phyloP scores from a whole-genome alignment of 2,113 vertebrate genomes.

The Myiozetetes cayanensis region DNA sequence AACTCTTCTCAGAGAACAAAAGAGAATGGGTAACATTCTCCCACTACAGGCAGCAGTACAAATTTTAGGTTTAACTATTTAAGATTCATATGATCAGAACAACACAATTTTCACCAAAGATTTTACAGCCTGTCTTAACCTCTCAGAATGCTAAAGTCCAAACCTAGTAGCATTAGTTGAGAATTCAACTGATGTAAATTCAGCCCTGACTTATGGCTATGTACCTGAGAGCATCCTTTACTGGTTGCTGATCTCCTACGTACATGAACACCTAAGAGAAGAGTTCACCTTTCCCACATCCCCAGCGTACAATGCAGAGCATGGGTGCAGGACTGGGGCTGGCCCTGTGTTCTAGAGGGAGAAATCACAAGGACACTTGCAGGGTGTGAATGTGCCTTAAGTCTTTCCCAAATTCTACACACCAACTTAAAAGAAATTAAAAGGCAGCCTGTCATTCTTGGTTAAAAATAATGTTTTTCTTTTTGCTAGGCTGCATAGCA shows the following conservation, averaged over 20 bases:
- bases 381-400: neutral
- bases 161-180: neutral
- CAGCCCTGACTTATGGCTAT: accelerated
- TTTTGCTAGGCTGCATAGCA: neutral
- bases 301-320: accelerated
- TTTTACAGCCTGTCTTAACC: neutral
- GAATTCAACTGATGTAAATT: neutral
- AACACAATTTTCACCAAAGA: neutral
- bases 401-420: neutral
- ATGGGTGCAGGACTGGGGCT: neutral
- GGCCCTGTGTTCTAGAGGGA: accelerated
- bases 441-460: neutral
- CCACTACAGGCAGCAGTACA: neutral
- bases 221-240: accelerated
- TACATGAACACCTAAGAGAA: neutral
- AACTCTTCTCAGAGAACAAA: neutral
- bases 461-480: neutral
- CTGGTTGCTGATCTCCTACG: neutral
- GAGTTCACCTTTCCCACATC: neutral
- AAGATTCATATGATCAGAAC: neutral
- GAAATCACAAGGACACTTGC: neutral
- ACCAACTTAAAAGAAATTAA: neutral
- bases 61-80: neutral
- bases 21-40: accelerated
- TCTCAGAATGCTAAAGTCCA: neutral